Evolutionary conservation across 2,888 invertebrate genomes (phyloP).

Genomic region (Meloe dianella): DNA sequence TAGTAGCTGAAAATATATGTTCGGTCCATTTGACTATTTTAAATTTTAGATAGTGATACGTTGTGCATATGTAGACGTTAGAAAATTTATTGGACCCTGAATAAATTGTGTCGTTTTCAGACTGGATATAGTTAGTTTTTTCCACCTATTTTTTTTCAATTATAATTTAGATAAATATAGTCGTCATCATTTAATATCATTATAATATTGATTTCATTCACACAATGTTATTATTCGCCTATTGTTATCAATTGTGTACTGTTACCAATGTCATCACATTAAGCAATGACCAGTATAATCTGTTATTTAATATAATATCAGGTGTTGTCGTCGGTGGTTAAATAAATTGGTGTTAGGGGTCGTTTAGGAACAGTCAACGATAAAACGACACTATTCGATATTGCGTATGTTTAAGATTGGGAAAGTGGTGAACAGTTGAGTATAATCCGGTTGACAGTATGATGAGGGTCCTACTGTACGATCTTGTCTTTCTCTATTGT

Average conservation of each 20-base stretch:
- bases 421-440: slow-evolving; percentile 29
- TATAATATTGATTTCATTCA: too few relatives aligned
- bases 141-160: too few relatives aligned
- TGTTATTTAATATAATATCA: slow-evolving; percentile 17
- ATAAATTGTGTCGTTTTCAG: slow-evolving; percentile 9
- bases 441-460: slow-evolving; percentile 34
- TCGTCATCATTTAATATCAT: slow-evolving; percentile 1
- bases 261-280: neutral
- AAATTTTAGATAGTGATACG: slow-evolving; percentile 11
- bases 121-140: neutral
- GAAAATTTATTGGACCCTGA: slow-evolving; percentile 12
- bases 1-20: neutral
- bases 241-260: too few relatives aligned
- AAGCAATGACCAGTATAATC: neutral
- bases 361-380: slow-evolving; percentile 31
- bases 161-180: too few relatives aligned
- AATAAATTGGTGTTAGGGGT: slow-evolving; percentile 31
- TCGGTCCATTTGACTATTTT: slow-evolving; percentile 14
- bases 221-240: too few relatives aligned
- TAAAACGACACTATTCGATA: slow-evolving; percentile 32
- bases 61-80: slow-evolving; percentile 16
- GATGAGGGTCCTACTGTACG: slow-evolving; percentile 33
- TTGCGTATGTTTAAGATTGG: slow-evolving; percentile 26
- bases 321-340: slow-evolving; percentile 26
- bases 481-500: slow-evolving; percentile 35